Percentiles rank a stretch among this genome's conserved stretches.
These are phyloP conservation scores for Netelia inedita DNA, from an alignment of 2,888 invertebrate genomes.

Conservation along the genomic window DNA sequence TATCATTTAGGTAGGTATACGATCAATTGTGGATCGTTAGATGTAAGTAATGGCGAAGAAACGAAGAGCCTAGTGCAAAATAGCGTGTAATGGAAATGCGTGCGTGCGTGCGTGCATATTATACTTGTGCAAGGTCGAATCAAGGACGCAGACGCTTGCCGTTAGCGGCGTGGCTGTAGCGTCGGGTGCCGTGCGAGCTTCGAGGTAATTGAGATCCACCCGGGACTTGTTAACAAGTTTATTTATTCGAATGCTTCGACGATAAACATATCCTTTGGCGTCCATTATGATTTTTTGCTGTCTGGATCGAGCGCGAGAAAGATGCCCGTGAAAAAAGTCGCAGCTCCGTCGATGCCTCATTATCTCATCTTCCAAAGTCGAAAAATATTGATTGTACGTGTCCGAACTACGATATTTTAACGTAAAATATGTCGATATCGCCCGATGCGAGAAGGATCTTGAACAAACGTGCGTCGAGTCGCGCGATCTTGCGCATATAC, in stretches of 20 bases:
- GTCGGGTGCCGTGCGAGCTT: constrained; percentile 26
- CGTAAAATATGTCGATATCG: constrained; percentile 13
- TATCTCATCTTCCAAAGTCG: neutral
- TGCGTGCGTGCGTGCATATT: constrained; percentile 55
- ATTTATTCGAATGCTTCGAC: constrained; percentile 40
- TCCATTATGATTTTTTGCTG: neutral
- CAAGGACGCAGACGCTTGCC: constrained; percentile 71
- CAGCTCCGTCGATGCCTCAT: neutral
- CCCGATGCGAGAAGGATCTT: constrained; percentile 35
- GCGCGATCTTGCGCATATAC: constrained; percentile 22
- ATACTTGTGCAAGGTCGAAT: constrained; percentile 73
- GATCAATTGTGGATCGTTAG: neutral
- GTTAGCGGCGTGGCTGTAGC: constrained; percentile 44
- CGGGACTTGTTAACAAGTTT: constrained; percentile 37
- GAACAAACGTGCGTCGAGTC: constrained; percentile 32
- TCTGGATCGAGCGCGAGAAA: neutral
- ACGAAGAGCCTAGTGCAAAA: constrained; percentile 14
- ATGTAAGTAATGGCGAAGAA: constrained; percentile 4
- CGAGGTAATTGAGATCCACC: constrained; percentile 54
- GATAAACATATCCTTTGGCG: constrained; percentile 9
- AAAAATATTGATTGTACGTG: constrained; percentile 25
- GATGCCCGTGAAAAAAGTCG: neutral
- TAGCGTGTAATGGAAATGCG: constrained; percentile 49
- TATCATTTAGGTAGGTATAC: neutral
- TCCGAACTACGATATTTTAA: constrained; percentile 22